A percentile compares a stretch with the other conserved stretches of the same genome.
Conservation (phyloP, 2,888 invertebrate genomes). For the Eulithis prunata region DNA sequence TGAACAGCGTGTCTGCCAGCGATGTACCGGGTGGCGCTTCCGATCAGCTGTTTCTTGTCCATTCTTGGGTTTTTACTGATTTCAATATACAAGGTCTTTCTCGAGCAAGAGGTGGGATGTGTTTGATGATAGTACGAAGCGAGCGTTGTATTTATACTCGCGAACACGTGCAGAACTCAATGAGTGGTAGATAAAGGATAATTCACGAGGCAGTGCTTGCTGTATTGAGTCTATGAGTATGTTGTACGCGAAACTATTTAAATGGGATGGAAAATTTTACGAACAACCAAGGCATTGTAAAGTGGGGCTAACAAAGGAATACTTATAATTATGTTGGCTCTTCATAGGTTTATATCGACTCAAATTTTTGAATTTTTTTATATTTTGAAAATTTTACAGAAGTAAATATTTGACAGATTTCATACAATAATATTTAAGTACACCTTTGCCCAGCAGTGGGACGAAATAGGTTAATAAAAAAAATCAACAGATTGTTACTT, state of each 20-base stretch:
- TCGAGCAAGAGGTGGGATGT: conserved; percentile 19
- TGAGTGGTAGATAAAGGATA: conserved; percentile 62
- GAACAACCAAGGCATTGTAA: too few relatives aligned
- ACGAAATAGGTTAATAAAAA: too few relatives aligned
- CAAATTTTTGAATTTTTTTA: too few relatives aligned
- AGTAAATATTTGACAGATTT: too few relatives aligned
- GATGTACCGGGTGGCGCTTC: conserved; percentile 88
- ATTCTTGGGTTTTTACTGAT: conserved; percentile 46
- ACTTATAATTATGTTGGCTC: too few relatives aligned
- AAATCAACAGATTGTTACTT: too few relatives aligned
- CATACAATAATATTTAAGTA: too few relatives aligned
- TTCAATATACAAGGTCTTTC: neutral
- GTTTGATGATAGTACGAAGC: conserved; percentile 32
- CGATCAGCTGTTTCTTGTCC: conserved; percentile 85
- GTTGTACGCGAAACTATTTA: neutral
- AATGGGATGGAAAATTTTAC: conserved; percentile 3
- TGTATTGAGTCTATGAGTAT: conserved; percentile 4
- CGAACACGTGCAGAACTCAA: conserved; percentile 58
- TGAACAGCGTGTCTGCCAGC: conserved; percentile 90
- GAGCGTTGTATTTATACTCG: conserved; percentile 52
- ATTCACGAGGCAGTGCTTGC: conserved; percentile 47
- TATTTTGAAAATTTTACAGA: too few relatives aligned
- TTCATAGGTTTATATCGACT: too few relatives aligned
- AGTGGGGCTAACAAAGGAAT: too few relatives aligned
- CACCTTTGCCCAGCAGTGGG: too few relatives aligned